A percentile compares a stretch with the other conserved stretches of the same genome.
Conservation (phyloP, 2,797 vertebrate genomes). For the Anomalospiza imberbis region DNA sequence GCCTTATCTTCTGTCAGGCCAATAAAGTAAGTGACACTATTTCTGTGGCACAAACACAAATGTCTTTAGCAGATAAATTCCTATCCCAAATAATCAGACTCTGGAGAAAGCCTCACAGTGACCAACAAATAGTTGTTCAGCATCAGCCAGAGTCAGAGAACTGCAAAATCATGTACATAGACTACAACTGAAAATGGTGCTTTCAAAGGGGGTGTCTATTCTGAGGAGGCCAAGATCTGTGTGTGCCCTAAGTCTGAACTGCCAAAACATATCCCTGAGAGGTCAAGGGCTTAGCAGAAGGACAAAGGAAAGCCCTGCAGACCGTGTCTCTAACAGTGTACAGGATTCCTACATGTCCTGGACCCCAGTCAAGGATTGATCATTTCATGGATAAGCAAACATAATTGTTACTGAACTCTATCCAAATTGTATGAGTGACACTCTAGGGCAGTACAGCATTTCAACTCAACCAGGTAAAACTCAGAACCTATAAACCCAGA, state of each 20-base stretch:
- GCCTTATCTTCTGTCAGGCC: not conserved
- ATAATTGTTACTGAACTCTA: not conserved
- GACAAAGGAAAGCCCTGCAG: not conserved
- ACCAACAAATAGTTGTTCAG: not conserved
- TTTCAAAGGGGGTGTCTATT: not conserved
- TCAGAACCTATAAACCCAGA: not conserved
- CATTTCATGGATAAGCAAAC: not conserved
- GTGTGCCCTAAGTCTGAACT: not conserved
- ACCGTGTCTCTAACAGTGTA: not conserved
- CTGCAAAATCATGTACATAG: not conserved
- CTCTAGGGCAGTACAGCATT: not conserved
- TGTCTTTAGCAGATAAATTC: not conserved
- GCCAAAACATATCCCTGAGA: not conserved
- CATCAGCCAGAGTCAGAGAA: not conserved
- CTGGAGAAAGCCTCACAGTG: not conserved
- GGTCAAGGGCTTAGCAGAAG: not conserved
- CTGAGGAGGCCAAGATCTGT: not conserved
- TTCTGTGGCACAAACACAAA: not conserved
- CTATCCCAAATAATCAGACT: not conserved
- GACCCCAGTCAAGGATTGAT: not conserved
- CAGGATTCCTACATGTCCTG: not conserved
- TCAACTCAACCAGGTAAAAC: not conserved
- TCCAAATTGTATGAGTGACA: not conserved
- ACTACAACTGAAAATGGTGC: not conserved
- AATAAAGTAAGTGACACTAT: not conserved